Evolutionary conservation across 2,888 invertebrate genomes (phyloP).

Genomic region (Torymus texanus): DNA sequence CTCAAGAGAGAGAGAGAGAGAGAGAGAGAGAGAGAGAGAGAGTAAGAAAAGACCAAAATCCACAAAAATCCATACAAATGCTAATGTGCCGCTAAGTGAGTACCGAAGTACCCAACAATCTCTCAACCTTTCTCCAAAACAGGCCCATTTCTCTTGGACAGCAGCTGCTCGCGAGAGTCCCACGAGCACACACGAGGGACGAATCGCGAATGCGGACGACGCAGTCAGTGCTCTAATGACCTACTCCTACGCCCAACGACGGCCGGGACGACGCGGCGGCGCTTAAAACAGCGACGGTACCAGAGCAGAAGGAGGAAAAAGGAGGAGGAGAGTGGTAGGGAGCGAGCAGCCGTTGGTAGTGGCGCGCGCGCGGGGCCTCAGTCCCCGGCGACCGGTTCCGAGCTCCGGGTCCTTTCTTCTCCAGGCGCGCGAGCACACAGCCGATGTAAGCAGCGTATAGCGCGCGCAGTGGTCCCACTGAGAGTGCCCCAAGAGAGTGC

Average conservation of each 20-base stretch:
- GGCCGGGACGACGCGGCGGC: neutral
- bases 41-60: too few relatives aligned
- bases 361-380: conserved; percentile 36
- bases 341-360: neutral
- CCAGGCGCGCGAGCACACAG: neutral
- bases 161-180: neutral
- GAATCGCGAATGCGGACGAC: conserved; percentile 56
- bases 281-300: neutral
- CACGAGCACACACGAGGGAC: neutral
- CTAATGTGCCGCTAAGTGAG: too few relatives aligned
- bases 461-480: neutral
- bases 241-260: conserved; percentile 68
- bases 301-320: neutral
- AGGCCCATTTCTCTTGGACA: too few relatives aligned
- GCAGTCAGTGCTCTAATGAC: conserved; percentile 69
- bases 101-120: too few relatives aligned
- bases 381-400: conserved; percentile 64
- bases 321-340: conserved; percentile 16
- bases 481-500: too few relatives aligned
- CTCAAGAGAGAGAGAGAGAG: too few relatives aligned
- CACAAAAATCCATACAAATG: too few relatives aligned
- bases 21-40: too few relatives aligned
- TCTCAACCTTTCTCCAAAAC: too few relatives aligned
- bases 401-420: conserved; percentile 62
- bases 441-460: conserved; percentile 30